Evolutionary conservation across 2,888 invertebrate genomes (phyloP).

Genomic region (Leucophora obtusa): DNA sequence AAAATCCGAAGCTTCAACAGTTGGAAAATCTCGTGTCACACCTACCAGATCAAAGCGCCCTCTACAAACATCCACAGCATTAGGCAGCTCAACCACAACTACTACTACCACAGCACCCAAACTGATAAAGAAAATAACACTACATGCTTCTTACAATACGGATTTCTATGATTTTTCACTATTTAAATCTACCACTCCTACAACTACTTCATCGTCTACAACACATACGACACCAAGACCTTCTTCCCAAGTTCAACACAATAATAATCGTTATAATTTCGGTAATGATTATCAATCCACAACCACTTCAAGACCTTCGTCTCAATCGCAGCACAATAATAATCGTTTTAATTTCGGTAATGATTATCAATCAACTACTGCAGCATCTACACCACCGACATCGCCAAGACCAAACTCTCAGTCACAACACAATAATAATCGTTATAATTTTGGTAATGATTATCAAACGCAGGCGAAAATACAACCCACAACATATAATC

Average conservation of each 20-base stretch:
- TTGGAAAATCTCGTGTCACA: conserved; percentile 69
- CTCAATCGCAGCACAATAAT: conserved; percentile 37
- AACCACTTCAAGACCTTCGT: conserved; percentile 44
- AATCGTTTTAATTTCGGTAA: conserved; percentile 72
- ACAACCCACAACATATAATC: conserved; percentile 77
- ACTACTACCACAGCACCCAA: conserved; percentile 62
- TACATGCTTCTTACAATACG: conserved; percentile 76
- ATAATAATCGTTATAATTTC: conserved; percentile 70
- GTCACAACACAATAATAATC: conserved; percentile 62
- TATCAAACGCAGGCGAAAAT: conserved; percentile 74
- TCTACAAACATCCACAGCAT: conserved; percentile 54
- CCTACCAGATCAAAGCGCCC: conserved; percentile 69
- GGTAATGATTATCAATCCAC: conserved; percentile 71
- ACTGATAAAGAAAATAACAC: conserved; percentile 73
- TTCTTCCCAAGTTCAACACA: conserved; percentile 35
- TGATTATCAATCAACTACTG: conserved; percentile 69
- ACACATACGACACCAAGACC: conserved; percentile 43
- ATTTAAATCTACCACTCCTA: conserved; percentile 71
- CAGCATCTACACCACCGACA: conserved; percentile 45
- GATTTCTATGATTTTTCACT: conserved; percentile 68
- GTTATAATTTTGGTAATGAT: conserved; percentile 71
- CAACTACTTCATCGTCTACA: conserved; percentile 55
- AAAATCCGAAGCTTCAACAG: conserved; percentile 68
- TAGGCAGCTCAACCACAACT: conserved; percentile 48
- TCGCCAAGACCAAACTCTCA: conserved; percentile 41